Evolutionary conservation across 2,888 invertebrate species (phyloP), one percentile per base, ranked within the genome.

Genomic region (Boloria euphrosyne): DNA sequence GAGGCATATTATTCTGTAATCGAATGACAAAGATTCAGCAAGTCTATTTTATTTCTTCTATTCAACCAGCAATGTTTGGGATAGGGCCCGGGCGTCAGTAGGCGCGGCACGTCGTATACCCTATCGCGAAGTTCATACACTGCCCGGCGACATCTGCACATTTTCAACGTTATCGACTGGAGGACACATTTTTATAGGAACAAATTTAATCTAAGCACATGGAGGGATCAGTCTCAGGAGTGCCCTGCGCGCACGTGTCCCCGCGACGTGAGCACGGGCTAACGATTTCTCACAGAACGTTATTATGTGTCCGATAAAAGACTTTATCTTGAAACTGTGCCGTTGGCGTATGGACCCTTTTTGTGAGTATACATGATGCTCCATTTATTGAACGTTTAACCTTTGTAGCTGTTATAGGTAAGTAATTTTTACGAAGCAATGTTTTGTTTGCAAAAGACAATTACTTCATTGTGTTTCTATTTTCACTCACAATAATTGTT

Each of bases 171-270:
- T 89, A 89, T 88, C 86, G 89, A 89, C 78, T 84, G 74, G 80
- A 83, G 84, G 82, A 83, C 84, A 84, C 86, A 86, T 87, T 89
- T 90, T 87, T 88, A 87, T 87, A 85, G 84, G 89, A 87, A 83
- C 88, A 88, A 90, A 89, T 89, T 89, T 90, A 90, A 90, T 90
- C 88, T 87, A 86, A 88, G 86, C 86, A 86, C 80, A 83, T 82
- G 81, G 77, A 87, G 84, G 89, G 89, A 87, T 89, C 89, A 87
- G 88, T 89, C 89, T 89, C 88, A 75, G 76, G 87, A 86, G 88
- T 87, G 79, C 84, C 81, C 80, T 78, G 79, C 72, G 78, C 83
- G 85, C 87, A 89, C 88, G 87, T 88, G 86, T 84, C 76, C 69
- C 73, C 69, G 67, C 77, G 82, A 85, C 85, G 85, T 85, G 87